phyloP scores from a whole-genome alignment of 1,140 invertebrate species.

The Cyrtorhinus lividipennis region DNA sequence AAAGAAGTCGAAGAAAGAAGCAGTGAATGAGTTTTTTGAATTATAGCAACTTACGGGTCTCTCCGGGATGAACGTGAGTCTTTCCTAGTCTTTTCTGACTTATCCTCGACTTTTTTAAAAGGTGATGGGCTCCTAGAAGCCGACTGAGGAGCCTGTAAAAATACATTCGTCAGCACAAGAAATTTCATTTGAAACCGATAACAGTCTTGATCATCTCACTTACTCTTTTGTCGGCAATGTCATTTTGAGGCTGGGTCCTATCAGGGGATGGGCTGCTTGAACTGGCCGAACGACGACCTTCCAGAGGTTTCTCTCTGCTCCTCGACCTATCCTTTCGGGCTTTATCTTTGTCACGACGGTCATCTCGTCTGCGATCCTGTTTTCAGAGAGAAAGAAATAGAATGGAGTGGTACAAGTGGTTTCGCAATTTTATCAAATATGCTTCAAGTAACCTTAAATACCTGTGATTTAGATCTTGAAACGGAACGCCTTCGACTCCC shows the following conservation, averaged over 20 bases:
- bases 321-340: too few relatives aligned
- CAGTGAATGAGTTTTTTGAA: too few relatives aligned
- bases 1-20: too few relatives aligned
- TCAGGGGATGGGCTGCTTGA: constrained; percentile 22
- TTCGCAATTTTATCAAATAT: not conserved
- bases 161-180: not conserved
- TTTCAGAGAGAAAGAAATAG: too few relatives aligned
- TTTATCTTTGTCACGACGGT: too few relatives aligned
- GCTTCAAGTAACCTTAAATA: not conserved
- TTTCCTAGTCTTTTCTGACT: constrained; percentile 18
- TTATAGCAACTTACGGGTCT: constrained; percentile 11
- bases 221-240: constrained; percentile 15
- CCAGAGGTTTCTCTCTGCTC: constrained; percentile 32
- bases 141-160: constrained; percentile 8
- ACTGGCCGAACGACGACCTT: constrained; percentile 23
- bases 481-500: constrained; percentile 1
- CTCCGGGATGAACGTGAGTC: constrained; percentile 6
- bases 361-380: constrained; percentile 25
- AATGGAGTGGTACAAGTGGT: too few relatives aligned
- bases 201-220: too few relatives aligned
- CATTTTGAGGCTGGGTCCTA: not conserved
- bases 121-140: constrained; percentile 27
- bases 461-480: constrained; percentile 17
- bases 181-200: too few relatives aligned
- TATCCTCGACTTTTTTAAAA: constrained; percentile 25